Evolutionary conservation across 35 echinoderm and acorn worm species (phyloP).

Genomic region (Chiridota heheva): DNA sequence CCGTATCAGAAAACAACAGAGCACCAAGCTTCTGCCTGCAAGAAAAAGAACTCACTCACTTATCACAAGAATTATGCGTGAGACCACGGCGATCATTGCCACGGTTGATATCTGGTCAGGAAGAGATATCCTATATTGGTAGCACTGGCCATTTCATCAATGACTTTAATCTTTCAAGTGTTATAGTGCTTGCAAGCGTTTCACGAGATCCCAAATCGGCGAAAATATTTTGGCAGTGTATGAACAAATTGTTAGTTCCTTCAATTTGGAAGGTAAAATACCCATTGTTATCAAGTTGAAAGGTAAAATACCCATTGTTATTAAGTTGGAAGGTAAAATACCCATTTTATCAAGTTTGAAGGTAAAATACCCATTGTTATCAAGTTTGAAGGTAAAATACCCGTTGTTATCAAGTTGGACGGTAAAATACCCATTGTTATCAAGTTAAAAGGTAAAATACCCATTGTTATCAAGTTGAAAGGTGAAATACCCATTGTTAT

Average conservation of each 20-base stretch:
- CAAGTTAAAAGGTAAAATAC: too few relatives aligned
- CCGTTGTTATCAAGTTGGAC: too few relatives aligned
- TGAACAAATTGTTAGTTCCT: background rate
- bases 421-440: too few relatives aligned
- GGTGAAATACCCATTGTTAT: too few relatives aligned
- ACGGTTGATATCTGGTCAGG: conserved; percentile 40
- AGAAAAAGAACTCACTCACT: background rate
- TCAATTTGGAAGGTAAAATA: conserved; percentile 12
- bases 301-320: too few relatives aligned
- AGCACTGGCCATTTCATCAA: conserved; percentile 29
- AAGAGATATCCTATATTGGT: conserved; percentile 5
- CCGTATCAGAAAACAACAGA: background rate
- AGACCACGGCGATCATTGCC: background rate
- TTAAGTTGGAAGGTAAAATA: too few relatives aligned
- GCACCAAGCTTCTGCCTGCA: background rate
- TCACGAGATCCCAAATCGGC: background rate
- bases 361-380: too few relatives aligned
- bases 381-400: too few relatives aligned
- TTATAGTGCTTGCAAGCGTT: conserved; percentile 13
- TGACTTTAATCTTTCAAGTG: conserved; percentile 9
- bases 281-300: background rate
- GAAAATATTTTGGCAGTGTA: conserved; percentile 1
- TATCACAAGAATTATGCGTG: background rate
- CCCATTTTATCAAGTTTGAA: too few relatives aligned
- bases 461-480: too few relatives aligned